These are phyloP conservation scores for Tadarida brasiliensis DNA, from an alignment of 2,797 vertebrate genomes.

Conservation along the genomic window DNA sequence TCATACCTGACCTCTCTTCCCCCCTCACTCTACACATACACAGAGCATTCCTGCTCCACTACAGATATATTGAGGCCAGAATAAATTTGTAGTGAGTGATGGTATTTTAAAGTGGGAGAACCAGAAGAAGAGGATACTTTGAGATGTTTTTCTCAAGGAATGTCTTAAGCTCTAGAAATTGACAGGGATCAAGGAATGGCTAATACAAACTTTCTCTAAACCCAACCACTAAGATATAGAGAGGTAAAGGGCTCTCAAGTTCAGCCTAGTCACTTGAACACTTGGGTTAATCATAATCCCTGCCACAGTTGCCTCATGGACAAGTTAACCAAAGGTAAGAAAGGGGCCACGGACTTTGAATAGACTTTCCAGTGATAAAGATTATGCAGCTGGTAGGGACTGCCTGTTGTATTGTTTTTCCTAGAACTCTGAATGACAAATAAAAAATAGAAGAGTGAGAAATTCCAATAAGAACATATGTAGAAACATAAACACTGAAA, in stretches of 20 bases:
- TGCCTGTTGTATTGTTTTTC: slow-evolving; percentile 10
- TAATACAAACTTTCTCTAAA: slow-evolving; percentile 61
- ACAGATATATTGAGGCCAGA: background rate
- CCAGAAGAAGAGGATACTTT: slow-evolving; percentile 13
- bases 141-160: background rate
- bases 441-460: background rate
- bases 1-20: background rate
- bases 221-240: background rate
- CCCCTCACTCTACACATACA: background rate
- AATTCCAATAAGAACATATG: background rate
- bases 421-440: slow-evolving; percentile 17
- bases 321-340: slow-evolving; percentile 33
- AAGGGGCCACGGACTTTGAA: background rate
- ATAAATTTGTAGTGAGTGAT: background rate
- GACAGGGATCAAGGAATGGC: background rate
- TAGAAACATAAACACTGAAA: background rate
- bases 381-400: background rate
- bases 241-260: background rate
- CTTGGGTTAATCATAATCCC: background rate
- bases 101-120: slow-evolving; percentile 41
- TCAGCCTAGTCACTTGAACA: background rate
- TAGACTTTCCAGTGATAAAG: slow-evolving; percentile 24
- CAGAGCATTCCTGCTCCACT: background rate
- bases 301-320: slow-evolving; percentile 38
- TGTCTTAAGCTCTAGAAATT: slow-evolving; percentile 6